Conservation (phyloP, 2,797 vertebrate genomes). For the Aplochiton taeniatus region DNA sequence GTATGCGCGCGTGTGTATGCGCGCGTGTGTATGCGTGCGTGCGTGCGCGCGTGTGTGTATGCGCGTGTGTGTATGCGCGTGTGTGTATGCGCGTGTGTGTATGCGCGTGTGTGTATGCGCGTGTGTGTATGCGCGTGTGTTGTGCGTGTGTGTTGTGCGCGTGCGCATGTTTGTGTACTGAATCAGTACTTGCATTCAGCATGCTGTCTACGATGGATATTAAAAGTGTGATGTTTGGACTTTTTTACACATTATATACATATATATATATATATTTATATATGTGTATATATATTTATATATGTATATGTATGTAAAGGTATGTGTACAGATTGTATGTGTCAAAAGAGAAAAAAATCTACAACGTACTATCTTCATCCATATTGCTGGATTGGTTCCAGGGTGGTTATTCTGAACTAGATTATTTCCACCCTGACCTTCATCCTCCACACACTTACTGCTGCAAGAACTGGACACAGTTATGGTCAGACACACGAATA, state of each 20-base stretch:
- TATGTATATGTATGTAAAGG: slow-evolving; percentile 50
- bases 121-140: slow-evolving; percentile 45
- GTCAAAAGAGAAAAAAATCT: slow-evolving; percentile 50
- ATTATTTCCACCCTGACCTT: slow-evolving; percentile 49
- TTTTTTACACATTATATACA: slow-evolving; percentile 60
- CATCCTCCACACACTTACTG: slow-evolving; percentile 55
- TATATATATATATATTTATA: too few species aligned
- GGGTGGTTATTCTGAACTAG: slow-evolving; percentile 22
- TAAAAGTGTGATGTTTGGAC: slow-evolving; percentile 57
- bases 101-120: slow-evolving; percentile 25
- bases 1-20: neutral
- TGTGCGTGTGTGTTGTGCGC: slow-evolving; percentile 57
- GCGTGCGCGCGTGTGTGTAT: slow-evolving; percentile 18
- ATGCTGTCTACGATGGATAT: slow-evolving; percentile 76
- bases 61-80: slow-evolving; percentile 22
- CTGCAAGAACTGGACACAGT: slow-evolving; percentile 62
- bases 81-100: slow-evolving; percentile 44
- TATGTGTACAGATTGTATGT: slow-evolving; percentile 38
- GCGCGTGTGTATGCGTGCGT: too few species aligned
- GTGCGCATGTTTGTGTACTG: slow-evolving; percentile 70
- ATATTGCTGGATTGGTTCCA: slow-evolving; percentile 45
- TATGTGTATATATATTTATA: too few species aligned
- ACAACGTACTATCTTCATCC: slow-evolving; percentile 47
- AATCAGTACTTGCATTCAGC: slow-evolving; percentile 81
- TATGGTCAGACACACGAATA: slow-evolving; percentile 64